Conservation (phyloP, 2,797 vertebrate genomes). For the Galago senegalensis region DNA sequence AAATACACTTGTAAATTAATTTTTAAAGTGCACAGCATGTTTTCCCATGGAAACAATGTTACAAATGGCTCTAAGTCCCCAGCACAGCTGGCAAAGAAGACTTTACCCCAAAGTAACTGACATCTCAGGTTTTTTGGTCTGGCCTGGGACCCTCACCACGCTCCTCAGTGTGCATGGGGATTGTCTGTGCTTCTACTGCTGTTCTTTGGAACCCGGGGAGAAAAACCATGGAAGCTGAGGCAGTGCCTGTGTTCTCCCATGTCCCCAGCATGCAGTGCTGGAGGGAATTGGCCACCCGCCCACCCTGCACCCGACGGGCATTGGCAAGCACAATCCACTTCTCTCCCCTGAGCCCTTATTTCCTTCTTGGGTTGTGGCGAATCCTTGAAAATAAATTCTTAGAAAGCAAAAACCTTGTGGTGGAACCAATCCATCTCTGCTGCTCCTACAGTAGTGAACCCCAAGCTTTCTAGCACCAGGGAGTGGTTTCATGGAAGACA, state of each 20-base stretch:
- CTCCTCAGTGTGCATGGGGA: not conserved
- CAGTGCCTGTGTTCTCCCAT: not conserved
- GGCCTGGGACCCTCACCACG: not conserved
- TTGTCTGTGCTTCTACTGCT: not conserved
- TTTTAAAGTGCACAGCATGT: constrained; percentile 31
- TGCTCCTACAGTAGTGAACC: not conserved
- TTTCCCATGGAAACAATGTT: constrained; percentile 4
- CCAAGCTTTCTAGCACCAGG: not conserved
- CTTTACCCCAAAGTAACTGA: not conserved
- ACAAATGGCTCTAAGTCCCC: not conserved
- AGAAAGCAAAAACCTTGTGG: not conserved
- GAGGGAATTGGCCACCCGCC: not conserved
- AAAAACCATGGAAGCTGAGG: not conserved
- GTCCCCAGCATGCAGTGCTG: not conserved
- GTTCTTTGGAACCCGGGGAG: not conserved
- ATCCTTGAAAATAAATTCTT: not conserved
- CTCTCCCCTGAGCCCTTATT: not conserved
- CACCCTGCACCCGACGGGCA: not conserved
- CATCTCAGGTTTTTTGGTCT: not conserved
- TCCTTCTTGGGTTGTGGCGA: not conserved
- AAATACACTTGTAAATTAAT: constrained; percentile 53
- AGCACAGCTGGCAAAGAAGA: not conserved
- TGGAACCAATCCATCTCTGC: not conserved
- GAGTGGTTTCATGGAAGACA: not conserved
- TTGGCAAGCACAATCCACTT: not conserved